phyloP scores from a whole-genome alignment of 2,797 vertebrate genomes.

The Erethizon dorsatum region DNA sequence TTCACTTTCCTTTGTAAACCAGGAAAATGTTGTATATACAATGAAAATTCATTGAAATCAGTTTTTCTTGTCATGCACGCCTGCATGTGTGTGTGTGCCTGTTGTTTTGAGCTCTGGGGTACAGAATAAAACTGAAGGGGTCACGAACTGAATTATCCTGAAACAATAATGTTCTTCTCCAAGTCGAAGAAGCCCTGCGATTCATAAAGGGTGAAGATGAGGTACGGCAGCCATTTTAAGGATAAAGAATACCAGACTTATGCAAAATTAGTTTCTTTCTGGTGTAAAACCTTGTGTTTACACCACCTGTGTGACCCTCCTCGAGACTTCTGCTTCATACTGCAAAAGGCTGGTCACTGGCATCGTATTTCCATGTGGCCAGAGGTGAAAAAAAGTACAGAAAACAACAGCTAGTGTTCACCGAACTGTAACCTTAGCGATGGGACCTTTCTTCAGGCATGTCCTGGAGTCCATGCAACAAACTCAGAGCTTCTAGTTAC shows the following conservation, averaged over 20 bases:
- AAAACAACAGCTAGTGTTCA: neutral
- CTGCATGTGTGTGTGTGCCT: neutral
- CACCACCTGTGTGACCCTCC: neutral
- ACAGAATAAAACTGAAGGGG: neutral
- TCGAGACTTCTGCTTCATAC: neutral
- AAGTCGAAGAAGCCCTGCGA: neutral
- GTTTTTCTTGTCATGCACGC: neutral
- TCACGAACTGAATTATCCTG: neutral
- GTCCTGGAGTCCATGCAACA: neutral
- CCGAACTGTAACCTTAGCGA: neutral
- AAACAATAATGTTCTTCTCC: neutral
- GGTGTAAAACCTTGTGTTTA: neutral
- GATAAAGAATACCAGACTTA: neutral
- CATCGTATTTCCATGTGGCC: neutral
- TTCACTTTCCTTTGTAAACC: neutral
- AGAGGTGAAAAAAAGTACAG: neutral
- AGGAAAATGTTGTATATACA: neutral
- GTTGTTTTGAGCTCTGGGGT: neutral
- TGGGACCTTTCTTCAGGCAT: neutral
- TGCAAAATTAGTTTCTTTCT: neutral
- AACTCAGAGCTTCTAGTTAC: neutral
- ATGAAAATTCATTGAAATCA: neutral
- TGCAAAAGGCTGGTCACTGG: neutral
- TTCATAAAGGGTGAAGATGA: neutral
- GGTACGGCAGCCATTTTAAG: neutral